Percentiles rank a stretch among this genome's conserved stretches.
phyloP scores from a whole-genome alignment of 2,888 invertebrate species.

The Eupithecia subumbrata region DNA sequence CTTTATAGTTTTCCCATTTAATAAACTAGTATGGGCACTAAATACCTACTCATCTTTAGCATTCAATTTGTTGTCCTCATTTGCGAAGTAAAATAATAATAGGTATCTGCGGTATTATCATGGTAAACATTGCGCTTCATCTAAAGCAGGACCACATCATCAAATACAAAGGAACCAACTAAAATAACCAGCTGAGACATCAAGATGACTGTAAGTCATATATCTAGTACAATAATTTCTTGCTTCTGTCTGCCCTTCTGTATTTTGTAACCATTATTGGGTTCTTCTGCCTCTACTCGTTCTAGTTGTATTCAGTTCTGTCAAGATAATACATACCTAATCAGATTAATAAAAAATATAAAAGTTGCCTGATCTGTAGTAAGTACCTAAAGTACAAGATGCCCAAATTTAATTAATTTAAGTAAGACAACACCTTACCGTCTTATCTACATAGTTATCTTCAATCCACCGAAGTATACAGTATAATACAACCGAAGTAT shows the following conservation, averaged over 20 bases:
- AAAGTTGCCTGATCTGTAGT: not conserved
- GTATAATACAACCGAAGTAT: too few species aligned
- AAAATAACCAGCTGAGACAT: conserved; percentile 3
- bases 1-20: not conserved
- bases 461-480: not conserved
- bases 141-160: not conserved
- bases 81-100: not conserved
- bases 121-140: conserved; percentile 1
- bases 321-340: too few species aligned
- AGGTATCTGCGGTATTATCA: not conserved
- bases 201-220: conserved; percentile 4
- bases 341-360: too few species aligned
- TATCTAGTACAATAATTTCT: not conserved
- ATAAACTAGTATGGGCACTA: not conserved
- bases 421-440: too few species aligned
- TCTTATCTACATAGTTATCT: too few species aligned
- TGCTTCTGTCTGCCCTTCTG: not conserved
- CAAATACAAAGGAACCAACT: not conserved
- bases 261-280: not conserved
- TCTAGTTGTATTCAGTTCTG: not conserved
- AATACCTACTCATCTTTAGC: not conserved
- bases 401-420: not conserved
- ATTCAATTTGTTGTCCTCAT: not conserved
- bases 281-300: not conserved
- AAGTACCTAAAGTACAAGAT: not conserved